Conservation (phyloP, 2,888 invertebrate genomes). For the Apamea anceps region DNA sequence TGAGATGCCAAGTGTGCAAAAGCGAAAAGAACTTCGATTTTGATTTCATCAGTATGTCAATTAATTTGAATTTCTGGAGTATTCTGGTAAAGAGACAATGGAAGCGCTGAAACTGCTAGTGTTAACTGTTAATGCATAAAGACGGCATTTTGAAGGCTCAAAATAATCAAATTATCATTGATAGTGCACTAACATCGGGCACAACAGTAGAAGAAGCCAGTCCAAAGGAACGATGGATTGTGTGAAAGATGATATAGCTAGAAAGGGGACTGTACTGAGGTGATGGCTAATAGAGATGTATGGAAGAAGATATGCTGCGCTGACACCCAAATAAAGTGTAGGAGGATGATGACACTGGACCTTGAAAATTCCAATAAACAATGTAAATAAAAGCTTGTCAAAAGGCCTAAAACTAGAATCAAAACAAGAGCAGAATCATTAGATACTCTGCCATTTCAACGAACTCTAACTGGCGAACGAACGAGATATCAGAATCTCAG, state of each 20-base stretch:
- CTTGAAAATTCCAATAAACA: not conserved
- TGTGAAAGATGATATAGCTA: not conserved
- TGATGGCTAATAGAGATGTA: not conserved
- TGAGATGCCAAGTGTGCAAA: not conserved
- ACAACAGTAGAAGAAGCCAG: not conserved
- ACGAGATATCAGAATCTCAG: conserved; percentile 33
- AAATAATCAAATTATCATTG: not conserved
- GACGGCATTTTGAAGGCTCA: not conserved
- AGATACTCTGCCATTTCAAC: conserved; percentile 14
- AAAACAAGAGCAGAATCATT: conserved; percentile 13
- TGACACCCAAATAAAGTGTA: not conserved
- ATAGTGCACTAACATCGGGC: not conserved
- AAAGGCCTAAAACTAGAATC: not conserved
- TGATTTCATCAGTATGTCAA: not conserved
- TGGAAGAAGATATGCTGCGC: not conserved
- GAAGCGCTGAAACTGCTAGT: not conserved
- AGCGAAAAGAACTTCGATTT: not conserved
- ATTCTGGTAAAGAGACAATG: not conserved
- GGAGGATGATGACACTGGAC: not conserved
- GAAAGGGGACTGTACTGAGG: not conserved
- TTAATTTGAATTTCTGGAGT: not conserved
- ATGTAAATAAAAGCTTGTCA: not conserved
- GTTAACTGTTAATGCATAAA: too few species aligned
- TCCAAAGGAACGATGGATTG: not conserved
- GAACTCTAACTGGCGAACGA: conserved; percentile 43